These are phyloP conservation scores for Apamea anceps DNA, from an alignment of 2,888 invertebrate genomes.

Conservation along the genomic window DNA sequence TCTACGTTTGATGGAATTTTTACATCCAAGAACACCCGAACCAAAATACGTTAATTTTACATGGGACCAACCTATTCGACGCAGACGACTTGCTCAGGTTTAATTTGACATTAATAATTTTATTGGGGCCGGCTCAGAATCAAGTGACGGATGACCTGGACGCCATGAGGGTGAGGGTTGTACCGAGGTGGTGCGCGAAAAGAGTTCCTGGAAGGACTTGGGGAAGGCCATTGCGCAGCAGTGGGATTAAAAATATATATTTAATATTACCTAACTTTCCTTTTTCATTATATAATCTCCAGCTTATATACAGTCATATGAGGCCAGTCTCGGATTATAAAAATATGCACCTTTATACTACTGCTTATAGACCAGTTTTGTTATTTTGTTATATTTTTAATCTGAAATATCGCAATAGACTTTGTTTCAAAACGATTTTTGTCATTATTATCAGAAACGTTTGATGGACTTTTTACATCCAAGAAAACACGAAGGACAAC, in stretches of 20 bases:
- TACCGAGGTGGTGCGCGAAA: neutral
- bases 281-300: neutral
- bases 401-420: neutral
- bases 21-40: neutral
- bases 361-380: neutral
- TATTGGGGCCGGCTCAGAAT: neutral
- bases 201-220: neutral
- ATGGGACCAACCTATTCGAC: neutral
- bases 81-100: neutral
- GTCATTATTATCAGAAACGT: constrained; percentile 19
- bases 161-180: neutral
- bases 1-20: neutral
- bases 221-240: neutral
- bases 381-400: neutral
- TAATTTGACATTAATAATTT: neutral
- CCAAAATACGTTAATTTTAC: neutral
- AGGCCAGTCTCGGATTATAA: neutral
- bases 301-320: neutral
- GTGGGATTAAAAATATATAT: neutral
- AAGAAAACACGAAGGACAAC: constrained; percentile 13
- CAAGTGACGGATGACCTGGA: neutral
- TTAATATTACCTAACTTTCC: neutral
- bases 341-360: neutral
- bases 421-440: constrained; percentile 7
- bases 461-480: constrained; percentile 23